phyloP scores from a whole-genome alignment of 2,113 vertebrate species.

The Pogona vitticeps region DNA sequence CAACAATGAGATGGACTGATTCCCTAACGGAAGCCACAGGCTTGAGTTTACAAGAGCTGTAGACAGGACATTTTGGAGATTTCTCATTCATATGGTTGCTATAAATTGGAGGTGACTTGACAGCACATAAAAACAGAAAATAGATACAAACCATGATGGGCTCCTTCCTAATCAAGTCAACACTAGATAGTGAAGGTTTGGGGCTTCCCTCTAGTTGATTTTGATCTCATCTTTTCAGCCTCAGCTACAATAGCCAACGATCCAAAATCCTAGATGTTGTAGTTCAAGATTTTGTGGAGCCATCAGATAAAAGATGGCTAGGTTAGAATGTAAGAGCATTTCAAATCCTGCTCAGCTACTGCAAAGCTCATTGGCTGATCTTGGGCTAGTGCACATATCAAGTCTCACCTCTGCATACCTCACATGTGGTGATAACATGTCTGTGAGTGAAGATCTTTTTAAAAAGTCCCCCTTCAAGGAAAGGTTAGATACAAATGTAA shows the following conservation, averaged over 20 bases:
- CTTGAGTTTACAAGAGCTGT: no score
- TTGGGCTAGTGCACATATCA: background rate
- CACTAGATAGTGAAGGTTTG: background rate
- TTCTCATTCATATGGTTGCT: no score
- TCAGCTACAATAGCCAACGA: no score
- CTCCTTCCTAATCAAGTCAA: background rate
- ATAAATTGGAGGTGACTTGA: no score
- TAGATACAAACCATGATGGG: background rate
- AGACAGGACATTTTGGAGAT: no score
- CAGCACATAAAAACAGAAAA: no score
- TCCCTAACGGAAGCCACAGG: no score
- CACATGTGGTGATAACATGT: background rate
- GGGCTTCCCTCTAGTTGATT: background rate
- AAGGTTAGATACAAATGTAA: no score
- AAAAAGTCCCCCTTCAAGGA: background rate
- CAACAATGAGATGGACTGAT: no score
- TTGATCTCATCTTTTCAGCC: background rate
- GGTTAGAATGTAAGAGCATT: background rate
- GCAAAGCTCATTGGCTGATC: background rate
- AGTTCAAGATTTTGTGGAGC: background rate
- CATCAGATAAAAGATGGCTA: background rate
- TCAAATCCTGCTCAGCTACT: background rate
- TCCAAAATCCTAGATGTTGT: background rate
- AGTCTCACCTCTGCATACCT: background rate
- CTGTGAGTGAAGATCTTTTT: background rate